These are phyloP conservation scores for Acrossocheilus fasciatus DNA, from an alignment of 2,797 vertebrate species.

Conservation along the genomic window DNA sequence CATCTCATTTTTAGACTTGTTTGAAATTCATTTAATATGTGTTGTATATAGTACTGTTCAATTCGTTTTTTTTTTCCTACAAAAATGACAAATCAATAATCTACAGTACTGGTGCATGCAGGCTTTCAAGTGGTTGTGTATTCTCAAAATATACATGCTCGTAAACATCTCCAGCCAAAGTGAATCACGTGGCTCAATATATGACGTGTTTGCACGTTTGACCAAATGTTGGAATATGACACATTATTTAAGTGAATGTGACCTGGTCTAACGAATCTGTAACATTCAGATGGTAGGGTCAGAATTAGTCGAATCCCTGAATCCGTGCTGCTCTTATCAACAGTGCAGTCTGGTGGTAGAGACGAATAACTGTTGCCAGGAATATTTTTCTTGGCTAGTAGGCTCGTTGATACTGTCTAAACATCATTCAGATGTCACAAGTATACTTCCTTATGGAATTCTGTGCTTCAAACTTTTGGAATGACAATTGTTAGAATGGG, in stretches of 20 bases:
- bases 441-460: neutral
- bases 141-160: neutral
- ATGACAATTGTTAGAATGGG: neutral
- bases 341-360: neutral
- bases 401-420: neutral
- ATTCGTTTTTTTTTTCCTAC: neutral
- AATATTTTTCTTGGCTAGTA: neutral
- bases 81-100: neutral
- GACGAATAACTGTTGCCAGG: neutral
- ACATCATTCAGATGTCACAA: neutral
- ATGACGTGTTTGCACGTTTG: neutral
- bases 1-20: neutral
- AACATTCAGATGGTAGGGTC: neutral
- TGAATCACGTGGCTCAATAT: neutral
- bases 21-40: neutral
- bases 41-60: neutral
- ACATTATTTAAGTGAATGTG: slow-evolving; percentile 6
- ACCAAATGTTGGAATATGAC: slow-evolving; percentile 1
- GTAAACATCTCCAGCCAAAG: neutral
- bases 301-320: neutral
- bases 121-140: neutral
- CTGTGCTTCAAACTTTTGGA: neutral
- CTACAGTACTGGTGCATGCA: neutral
- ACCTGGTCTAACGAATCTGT: slow-evolving; percentile 3
- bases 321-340: neutral